These are phyloP conservation scores for Andricus curvator DNA, from an alignment of 2,888 invertebrate species.

Conservation along the genomic window DNA sequence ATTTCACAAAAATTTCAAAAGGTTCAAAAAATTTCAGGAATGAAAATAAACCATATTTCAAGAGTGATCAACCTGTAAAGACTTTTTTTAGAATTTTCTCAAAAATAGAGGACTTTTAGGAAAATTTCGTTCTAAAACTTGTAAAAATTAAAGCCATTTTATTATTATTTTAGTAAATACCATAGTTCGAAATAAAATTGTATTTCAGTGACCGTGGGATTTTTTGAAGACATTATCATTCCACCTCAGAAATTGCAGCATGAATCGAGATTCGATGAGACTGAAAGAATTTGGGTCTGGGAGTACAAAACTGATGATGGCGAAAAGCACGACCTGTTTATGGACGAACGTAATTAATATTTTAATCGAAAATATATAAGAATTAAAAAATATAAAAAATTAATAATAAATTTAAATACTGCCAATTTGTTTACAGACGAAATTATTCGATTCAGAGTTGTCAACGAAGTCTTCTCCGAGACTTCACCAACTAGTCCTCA, in stretches of 20 bases:
- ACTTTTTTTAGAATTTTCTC: too few species aligned
- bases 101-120: too few species aligned
- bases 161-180: neutral
- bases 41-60: too few species aligned
- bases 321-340: constrained; percentile 92
- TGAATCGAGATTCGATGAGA: constrained; percentile 94
- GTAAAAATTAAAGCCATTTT: neutral
- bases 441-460: constrained; percentile 91
- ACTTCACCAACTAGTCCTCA: constrained; percentile 89
- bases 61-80: too few species aligned
- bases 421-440: constrained; percentile 81
- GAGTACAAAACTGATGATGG: constrained; percentile 93
- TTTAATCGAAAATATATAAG: neutral
- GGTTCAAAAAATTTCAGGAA: too few species aligned
- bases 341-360: constrained; percentile 88
- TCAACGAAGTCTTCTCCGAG: constrained; percentile 93
- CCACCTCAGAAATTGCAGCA: constrained; percentile 95
- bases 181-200: neutral
- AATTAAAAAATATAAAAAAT: neutral
- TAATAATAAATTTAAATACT: constrained; percentile 5
- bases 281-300: constrained; percentile 98
- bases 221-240: constrained; percentile 98
- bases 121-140: neutral
- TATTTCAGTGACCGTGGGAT: constrained; percentile 92
- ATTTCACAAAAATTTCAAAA: too few species aligned